Evolutionary conservation across 2,797 vertebrate genomes (phyloP), one percentile per base, ranked within the genome.

Genomic region (Macropus fuliginosus): DNA sequence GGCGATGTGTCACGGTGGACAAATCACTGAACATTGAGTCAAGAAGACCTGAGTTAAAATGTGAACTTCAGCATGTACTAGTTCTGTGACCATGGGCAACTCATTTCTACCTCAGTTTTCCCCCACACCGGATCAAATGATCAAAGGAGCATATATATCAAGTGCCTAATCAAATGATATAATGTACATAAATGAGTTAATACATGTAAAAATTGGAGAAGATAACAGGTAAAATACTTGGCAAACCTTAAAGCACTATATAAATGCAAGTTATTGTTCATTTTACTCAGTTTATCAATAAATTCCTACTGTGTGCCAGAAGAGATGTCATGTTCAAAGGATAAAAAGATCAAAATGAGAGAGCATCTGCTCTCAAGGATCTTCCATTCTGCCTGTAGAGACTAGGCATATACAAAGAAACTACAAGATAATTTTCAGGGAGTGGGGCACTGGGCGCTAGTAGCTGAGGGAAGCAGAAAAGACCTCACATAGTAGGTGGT

Each of bases 401-500:
- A 66, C 16, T 40, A n/a, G 16, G 5, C 62, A 74, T 21, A 21
- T 40, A 21, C 59, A 40, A 40, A 74, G 14, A 66, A 40, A 74
- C 40, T 5, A 21, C n/a, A 21, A 74, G 66, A 2, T 21, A 74
- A 74, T 40, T 74, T 74, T 12, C 8, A 24, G 66, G 66, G 16
- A 18, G 16, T 40, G 16, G 5, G 62, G 4, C 1, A 6, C n/a
- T 40, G 34, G n/a, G 16, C 0, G 9, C 1, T 6, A 74, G n/a
- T 21, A 40, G 1, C 5, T 66, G 66, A 21, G 5, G n/a, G 66
- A 74, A 40, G 66, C n/a, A 74, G 66, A n/a, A 74, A 2, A 74
- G 16, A n/a, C 6, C 0, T 74, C 6, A 8, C 11, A 0, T 74
- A 74, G n/a, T 74, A 74, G 16, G 66, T 74, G 16, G 66, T 40